Conservation (phyloP, 2,888 invertebrate species). For the Steinernema hermaphroditum region DNA sequence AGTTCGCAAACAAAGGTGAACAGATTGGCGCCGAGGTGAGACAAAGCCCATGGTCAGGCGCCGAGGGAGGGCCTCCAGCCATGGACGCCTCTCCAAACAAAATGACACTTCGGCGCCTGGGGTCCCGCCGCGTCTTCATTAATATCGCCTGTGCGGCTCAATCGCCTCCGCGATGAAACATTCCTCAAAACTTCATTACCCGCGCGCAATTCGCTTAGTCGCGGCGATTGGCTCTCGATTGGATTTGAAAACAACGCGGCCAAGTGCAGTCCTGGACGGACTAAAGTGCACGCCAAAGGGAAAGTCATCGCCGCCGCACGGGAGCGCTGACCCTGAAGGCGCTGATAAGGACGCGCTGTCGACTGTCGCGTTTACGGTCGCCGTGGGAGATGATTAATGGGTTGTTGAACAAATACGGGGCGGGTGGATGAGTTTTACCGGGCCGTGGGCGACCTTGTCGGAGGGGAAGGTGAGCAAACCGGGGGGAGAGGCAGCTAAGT, state of each 20-base stretch:
- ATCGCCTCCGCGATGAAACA: slow-evolving; percentile 13
- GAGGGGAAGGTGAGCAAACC: too few relatives aligned
- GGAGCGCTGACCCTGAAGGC: too few relatives aligned
- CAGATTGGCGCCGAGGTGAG: not conserved
- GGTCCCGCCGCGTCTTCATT: not conserved
- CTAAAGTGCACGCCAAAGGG: not conserved
- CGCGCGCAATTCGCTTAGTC: slow-evolving; percentile 2
- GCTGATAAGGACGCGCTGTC: too few relatives aligned
- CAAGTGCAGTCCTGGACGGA: too few relatives aligned
- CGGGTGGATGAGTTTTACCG: too few relatives aligned
- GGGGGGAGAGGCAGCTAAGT: too few relatives aligned
- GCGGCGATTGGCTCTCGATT: slow-evolving; percentile 14
- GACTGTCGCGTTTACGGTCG: too few relatives aligned
- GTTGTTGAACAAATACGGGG: too few relatives aligned
- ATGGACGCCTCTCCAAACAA: not conserved
- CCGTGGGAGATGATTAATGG: too few relatives aligned
- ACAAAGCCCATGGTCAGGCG: not conserved
- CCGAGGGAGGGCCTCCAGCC: not conserved
- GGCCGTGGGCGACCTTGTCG: too few relatives aligned
- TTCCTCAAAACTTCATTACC: slow-evolving; percentile 20
- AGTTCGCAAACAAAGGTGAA: slow-evolving; percentile 12
- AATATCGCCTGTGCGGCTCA: slow-evolving; percentile 2
- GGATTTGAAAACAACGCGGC: not conserved
- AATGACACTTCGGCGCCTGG: not conserved
- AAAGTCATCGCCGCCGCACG: not conserved